phyloP scores from a whole-genome alignment of 2,797 vertebrate species.

The Capromys pilorides region DNA sequence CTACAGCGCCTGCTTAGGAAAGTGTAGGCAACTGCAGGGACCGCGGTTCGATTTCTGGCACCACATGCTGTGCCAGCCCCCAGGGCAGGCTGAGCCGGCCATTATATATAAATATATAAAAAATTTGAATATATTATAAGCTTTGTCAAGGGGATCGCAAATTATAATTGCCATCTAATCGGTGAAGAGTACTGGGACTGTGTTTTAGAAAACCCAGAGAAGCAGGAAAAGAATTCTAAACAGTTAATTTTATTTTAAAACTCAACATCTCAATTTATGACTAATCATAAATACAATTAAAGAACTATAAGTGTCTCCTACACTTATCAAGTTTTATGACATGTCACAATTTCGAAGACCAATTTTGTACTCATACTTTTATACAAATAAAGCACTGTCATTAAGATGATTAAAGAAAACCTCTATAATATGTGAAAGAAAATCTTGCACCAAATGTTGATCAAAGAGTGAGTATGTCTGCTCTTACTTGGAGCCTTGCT shows the following conservation, averaged over 20 bases:
- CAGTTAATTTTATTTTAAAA: constrained; percentile 50
- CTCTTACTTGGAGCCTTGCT: background rate
- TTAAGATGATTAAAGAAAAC: constrained; percentile 30
- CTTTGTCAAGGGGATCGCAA: constrained; percentile 28
- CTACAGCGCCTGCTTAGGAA: no score
- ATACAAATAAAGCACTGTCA: background rate
- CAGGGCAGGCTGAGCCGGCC: no score
- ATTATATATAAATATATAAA: no score
- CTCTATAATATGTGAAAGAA: background rate
- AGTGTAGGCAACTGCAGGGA: no score
- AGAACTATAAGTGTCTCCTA: background rate
- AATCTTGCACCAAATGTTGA: background rate
- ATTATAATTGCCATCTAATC: constrained; percentile 6
- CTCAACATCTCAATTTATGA: constrained; percentile 29
- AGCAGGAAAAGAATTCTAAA: constrained; percentile 49
- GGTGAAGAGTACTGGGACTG: background rate
- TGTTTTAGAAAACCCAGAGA: constrained; percentile 41
- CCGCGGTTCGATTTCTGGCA: no score
- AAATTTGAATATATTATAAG: background rate
- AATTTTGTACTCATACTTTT: background rate
- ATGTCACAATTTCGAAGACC: constrained; percentile 15
- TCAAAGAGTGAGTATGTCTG: background rate
- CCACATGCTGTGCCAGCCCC: no score
- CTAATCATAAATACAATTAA: constrained; percentile 47
- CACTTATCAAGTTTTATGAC: background rate